Conservation (phyloP, 2,797 vertebrate species). For the Tapirus indicus region DNA sequence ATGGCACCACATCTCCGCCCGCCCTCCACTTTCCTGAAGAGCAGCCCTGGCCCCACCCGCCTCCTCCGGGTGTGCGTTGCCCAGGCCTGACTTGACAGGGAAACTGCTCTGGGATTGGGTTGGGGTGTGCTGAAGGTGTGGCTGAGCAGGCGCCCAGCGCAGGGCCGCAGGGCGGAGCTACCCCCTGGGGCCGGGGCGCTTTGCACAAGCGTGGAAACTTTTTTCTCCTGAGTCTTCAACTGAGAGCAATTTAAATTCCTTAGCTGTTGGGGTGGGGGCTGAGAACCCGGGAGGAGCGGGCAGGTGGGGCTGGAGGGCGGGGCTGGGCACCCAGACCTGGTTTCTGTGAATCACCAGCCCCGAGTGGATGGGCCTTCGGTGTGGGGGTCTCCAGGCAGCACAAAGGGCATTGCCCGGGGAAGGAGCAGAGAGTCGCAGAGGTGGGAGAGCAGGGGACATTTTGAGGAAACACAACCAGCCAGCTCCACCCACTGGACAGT, state of each 20-base stretch:
- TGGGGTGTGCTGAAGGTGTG: not conserved
- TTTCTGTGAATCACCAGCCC: not conserved
- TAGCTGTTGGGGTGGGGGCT: conserved; percentile 18
- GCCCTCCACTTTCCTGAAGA: conserved; percentile 57
- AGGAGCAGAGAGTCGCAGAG: not conserved
- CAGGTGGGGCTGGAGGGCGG: not conserved
- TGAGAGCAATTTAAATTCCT: conserved; percentile 50
- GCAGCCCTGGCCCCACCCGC: not conserved
- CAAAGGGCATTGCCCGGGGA: not conserved
- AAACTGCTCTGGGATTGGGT: not conserved
- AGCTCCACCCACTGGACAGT: not conserved
- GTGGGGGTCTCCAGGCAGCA: not conserved
- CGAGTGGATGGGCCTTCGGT: not conserved
- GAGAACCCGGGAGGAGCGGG: not conserved
- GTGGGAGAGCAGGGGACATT: fast-evolving
- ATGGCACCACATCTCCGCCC: not conserved
- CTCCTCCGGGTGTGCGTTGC: not conserved
- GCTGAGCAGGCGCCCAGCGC: not conserved
- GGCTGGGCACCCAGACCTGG: not conserved
- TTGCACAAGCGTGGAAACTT: not conserved
- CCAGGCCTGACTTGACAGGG: not conserved
- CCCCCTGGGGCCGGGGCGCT: not conserved
- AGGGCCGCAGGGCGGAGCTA: not conserved
- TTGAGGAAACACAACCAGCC: fast-evolving
- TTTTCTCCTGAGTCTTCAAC: conserved; percentile 55